Conservation (phyloP, 2,888 invertebrate genomes). For the Myopa tessellatipennis region DNA sequence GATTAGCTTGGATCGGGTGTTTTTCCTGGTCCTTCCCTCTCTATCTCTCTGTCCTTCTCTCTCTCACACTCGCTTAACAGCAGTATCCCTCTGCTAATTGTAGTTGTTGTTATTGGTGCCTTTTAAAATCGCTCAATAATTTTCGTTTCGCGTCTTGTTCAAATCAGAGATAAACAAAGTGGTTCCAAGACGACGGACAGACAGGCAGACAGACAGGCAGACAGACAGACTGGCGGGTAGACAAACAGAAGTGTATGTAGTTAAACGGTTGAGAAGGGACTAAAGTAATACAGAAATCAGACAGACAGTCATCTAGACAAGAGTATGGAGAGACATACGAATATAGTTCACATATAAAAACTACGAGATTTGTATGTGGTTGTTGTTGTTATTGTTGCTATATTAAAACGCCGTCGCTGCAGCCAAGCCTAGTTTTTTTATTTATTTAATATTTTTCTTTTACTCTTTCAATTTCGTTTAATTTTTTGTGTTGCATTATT, state of each 20-base stretch:
- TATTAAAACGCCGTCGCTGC: neutral
- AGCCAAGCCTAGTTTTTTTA: conserved; percentile 1
- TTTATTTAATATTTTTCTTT: neutral
- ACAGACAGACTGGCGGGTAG: conserved; percentile 8
- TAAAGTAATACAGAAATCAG: too few species aligned
- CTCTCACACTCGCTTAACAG: neutral
- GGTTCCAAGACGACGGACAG: conserved; percentile 19
- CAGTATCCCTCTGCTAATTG: neutral
- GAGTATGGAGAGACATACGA: neutral
- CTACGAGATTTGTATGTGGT: neutral
- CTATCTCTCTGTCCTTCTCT: neutral
- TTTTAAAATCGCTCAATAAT: conserved; percentile 35
- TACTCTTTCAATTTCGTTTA: neutral
- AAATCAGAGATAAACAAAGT: conserved; percentile 39
- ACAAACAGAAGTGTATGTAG: neutral
- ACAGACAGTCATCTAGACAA: neutral
- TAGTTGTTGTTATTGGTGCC: conserved; percentile 3
- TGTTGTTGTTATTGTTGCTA: neutral
- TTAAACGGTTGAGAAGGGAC: too few species aligned
- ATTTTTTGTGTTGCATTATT: conserved; percentile 4
- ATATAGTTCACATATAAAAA: neutral
- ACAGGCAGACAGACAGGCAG: conserved; percentile 18
- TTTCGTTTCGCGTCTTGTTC: conserved; percentile 37
- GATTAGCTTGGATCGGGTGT: neutral
- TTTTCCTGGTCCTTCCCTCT: neutral